Evolutionary conservation across 2,113 vertebrate genomes (phyloP), one percentile per base, ranked within the genome.

Genomic region (Sitta europaea): DNA sequence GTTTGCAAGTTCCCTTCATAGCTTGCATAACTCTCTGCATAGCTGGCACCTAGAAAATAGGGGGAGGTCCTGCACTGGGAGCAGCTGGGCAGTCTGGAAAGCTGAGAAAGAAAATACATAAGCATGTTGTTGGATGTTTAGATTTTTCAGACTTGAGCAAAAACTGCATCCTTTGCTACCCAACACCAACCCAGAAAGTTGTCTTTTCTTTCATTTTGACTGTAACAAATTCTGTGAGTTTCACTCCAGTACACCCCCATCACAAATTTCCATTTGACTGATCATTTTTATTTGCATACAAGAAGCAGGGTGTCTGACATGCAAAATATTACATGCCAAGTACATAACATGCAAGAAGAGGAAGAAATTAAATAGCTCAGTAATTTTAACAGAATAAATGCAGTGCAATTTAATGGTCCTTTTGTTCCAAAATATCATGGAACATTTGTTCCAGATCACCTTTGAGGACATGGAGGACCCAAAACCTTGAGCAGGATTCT

Each of bases 81-180:
- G 22, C 33, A 66, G 31, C 19, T 71, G n/a, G 10, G 31, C 0
- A 1, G 25, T 6, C 33, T 50, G 61, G 35, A 67, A 75, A 43
- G 16, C 1, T 43, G 57, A 51, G 27, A 63, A 51, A 80, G 20
- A 68, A 29, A 7, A 27, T 19, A 40, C 4, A 23, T 5, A 6
- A 4, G 11, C 2, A 0, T 4, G 1, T 27, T 66, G 31, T 3
- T 62, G 42, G 35, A 54, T 14, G 48, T 59, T 54, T 22, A 6
- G 5, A 21, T 66, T 48, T 27, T 24, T 20, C 23, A 8, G 27
- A 27, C 3, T 11, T 51, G 31, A 70, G 35, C 21, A 50, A 31
- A 16, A 59, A 81, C 47, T 0, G 0, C 2, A 1, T 65, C 42
- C 15, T 84, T 57, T 73, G 38, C 25, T 15, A 47, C 21, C 35